Evolutionary conservation across 2,113 vertebrate genomes (phyloP), one percentile per base, ranked within the genome.

Genomic region (Falco punctatus): DNA sequence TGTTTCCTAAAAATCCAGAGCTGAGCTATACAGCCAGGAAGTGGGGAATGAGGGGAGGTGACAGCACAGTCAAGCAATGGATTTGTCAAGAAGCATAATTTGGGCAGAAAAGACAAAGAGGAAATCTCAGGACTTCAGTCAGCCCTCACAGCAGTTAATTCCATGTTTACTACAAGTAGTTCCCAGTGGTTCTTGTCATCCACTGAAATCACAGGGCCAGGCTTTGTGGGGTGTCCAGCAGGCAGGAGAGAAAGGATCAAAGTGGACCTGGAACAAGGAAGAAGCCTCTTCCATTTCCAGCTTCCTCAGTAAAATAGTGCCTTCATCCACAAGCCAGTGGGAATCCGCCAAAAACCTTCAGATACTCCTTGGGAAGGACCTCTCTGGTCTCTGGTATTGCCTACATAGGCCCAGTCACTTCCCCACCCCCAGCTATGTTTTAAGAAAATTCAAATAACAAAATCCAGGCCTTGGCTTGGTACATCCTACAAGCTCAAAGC

Each of bases 151-250:
- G 20, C 14, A 9, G 23, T 35, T 58, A 78, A 61, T 30, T 14
- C 65, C 40, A 19, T 18, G 10, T 30, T 0, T 0, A 0, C 27
- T 57, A 9, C 4, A 0, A 59, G 71, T 15, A 20, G 16, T 4
- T 78, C 52, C 52, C 55, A 46, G 58, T 48, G 24, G n/a, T 42
- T 71, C 58, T 65, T 62, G 14, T 27, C 30, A 26, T 26, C 32
- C n/a, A 26, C 20, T 40, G 42, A 38, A 32, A 40, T 10, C 24
- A 46, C 35, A 35, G 6, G 13, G 58, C 6, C 48, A 73, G 42
- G 32, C 42, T 64, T 18, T 48, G 17, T 21, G 26, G 21, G 10
- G 19, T 14, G 14, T 24, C n/a, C 40, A 54, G 46, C 11, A 61
- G 58, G 23, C 27, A 55, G 17, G 10, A 71, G 27, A 71, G 46